These are phyloP conservation scores for Notothenia coriiceps DNA, from an alignment of 2,113 vertebrate species.

Conservation along the genomic window DNA sequence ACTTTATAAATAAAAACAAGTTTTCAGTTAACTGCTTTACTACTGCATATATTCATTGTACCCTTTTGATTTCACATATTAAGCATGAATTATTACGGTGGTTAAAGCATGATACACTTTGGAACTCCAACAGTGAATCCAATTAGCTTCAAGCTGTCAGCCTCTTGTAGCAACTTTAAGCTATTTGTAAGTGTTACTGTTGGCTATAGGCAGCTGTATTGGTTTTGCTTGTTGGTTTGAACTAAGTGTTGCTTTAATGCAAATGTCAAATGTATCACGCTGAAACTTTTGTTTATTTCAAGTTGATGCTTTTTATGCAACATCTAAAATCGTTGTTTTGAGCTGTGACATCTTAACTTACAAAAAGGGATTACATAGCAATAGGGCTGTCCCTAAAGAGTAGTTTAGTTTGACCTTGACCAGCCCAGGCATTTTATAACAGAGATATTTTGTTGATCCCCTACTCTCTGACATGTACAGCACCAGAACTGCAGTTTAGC, in stretches of 20 bases:
- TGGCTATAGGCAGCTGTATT: background rate
- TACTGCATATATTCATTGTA: background rate
- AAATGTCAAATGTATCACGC: background rate
- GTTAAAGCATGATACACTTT: background rate
- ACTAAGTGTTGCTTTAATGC: background rate
- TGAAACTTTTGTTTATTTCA: too few species aligned
- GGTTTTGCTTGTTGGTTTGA: background rate
- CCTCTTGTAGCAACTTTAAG: background rate
- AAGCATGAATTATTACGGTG: background rate
- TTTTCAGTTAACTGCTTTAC: background rate
- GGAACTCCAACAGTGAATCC: background rate
- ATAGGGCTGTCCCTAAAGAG: background rate
- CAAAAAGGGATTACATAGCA: background rate
- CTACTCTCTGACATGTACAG: background rate
- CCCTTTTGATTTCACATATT: background rate
- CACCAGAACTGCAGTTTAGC: background rate
- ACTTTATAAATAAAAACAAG: background rate
- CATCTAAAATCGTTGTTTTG: background rate
- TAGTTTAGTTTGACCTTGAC: constrained; percentile 8
- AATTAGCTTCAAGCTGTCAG: background rate
- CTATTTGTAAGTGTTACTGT: background rate
- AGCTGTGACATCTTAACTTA: background rate
- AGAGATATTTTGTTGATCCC: background rate
- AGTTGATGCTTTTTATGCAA: background rate
- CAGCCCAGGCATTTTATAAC: background rate